Evolutionary conservation across 2,113 vertebrate species (phyloP), one percentile per base, ranked within the genome.

Genomic region (Hirundichthys speculiger): DNA sequence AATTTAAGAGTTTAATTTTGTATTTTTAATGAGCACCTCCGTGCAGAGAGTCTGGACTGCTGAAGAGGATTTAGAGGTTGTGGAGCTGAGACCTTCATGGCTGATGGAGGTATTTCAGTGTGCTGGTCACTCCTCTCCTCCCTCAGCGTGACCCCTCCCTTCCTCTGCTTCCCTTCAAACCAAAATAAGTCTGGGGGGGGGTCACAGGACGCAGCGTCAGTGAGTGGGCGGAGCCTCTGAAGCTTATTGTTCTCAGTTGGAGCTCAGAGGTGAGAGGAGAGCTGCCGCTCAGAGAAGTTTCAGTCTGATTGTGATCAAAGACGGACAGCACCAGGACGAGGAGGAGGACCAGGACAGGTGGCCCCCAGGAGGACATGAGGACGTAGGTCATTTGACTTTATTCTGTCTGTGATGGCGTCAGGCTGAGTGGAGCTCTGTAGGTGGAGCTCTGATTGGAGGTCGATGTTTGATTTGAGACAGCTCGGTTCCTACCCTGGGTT

Each of bases 211-310:
- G 77, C 84, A 64, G 54, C 72, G 84, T 88, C 87, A 89, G 71
- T 0, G 24, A 58, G 53, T 69, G 84, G 88, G 85, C 48, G 45
- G 77, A 27, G 51, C 64, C 63, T 50, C n/a, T 50, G 39, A 64
- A 58, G 81, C 88, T 84, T 82, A 89, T 93, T 92, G 90, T 92
- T 89, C 86, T 69, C 62, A 57, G 61, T 67, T 39, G 77, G 47
- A 75, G 34, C 25, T n/a, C n/a, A 30, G 55, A 38, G 43, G 12
- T 18, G 42, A n/a, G 13, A 5, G 18, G 19, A 21, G 42, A 66
- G 24, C 56, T 40, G 59, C 41, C 14, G 22, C n/a, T 13, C 20
- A 16, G 5, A 43, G 18, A 42, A 56, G 45, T 73, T 73, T 9
- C 0, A 19, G 21, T 34, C 46, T 43, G 16, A 30, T 25, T 15